A percentile compares a stretch with the other conserved stretches of the same genome.
These are phyloP conservation scores for Pilophorus perplexus DNA, from an alignment of 2,888 invertebrate genomes.

Conservation along the genomic window DNA sequence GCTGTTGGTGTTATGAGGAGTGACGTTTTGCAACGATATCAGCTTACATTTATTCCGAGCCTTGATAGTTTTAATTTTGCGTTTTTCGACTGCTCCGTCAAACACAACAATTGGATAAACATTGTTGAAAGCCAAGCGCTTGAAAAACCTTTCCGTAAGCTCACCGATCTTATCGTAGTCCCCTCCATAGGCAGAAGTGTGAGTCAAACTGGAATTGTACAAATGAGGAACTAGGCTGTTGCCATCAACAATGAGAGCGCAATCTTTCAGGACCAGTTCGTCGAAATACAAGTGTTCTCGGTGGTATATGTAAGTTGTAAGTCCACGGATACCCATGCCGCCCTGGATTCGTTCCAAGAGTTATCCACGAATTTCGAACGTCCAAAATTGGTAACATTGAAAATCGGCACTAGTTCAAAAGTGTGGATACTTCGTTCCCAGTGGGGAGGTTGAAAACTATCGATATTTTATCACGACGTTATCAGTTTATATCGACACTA, in stretches of 20 bases:
- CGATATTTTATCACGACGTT: too few species aligned
- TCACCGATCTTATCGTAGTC: constrained; percentile 78
- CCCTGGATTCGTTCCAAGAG: too few species aligned
- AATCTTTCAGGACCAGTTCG: background rate
- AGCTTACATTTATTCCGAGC: constrained; percentile 62
- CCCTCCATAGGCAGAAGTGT: constrained; percentile 75
- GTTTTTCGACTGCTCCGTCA: constrained; percentile 73
- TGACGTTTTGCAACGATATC: constrained; percentile 33
- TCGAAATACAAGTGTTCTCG: constrained; percentile 23
- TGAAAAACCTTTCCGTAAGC: constrained; percentile 66
- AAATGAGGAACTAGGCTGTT: constrained; percentile 70
- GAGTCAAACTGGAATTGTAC: constrained; percentile 58
- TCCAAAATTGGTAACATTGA: too few species aligned
- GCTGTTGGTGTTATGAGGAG: constrained; percentile 34
- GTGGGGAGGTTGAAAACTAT: too few species aligned
- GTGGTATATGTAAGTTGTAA: constrained; percentile 37
- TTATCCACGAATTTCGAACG: too few species aligned
- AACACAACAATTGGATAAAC: constrained; percentile 71
- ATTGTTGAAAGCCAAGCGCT: constrained; percentile 66
- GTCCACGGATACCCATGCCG: constrained; percentile 33
- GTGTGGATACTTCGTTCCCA: too few species aligned
- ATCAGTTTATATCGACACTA: too few species aligned
- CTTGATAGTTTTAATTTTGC: constrained; percentile 67
- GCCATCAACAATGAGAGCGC: constrained; percentile 72
- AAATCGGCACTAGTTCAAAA: too few species aligned